Conservation (phyloP, 2,113 vertebrate species). For the pig (Sus scrofa) region T2T-Sscrofa CM000812.6:163972501-163973000, state of each 20-base stretch:
- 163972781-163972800: neutral
- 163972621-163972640: neutral
- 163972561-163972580: neutral
- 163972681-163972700: neutral
- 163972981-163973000: neutral
- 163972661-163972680: neutral
- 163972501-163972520: too few species aligned
- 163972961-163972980: neutral
- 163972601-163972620: neutral
- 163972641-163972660: neutral
- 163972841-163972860: neutral
- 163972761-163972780: neutral
- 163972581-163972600: neutral
- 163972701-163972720: neutral
- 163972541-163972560: neutral
- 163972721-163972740: neutral
- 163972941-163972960: neutral
- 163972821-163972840: neutral
- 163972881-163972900: neutral
- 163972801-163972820: neutral
- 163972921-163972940: neutral
- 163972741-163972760: neutral
- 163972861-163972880: neutral
- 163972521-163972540: too few species aligned
- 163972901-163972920: neutral